A percentile compares a stretch with the other conserved stretches of the same genome.
Evolutionary conservation across 2,888 invertebrate species (phyloP).

Genomic region (Operophtera brumata): DNA sequence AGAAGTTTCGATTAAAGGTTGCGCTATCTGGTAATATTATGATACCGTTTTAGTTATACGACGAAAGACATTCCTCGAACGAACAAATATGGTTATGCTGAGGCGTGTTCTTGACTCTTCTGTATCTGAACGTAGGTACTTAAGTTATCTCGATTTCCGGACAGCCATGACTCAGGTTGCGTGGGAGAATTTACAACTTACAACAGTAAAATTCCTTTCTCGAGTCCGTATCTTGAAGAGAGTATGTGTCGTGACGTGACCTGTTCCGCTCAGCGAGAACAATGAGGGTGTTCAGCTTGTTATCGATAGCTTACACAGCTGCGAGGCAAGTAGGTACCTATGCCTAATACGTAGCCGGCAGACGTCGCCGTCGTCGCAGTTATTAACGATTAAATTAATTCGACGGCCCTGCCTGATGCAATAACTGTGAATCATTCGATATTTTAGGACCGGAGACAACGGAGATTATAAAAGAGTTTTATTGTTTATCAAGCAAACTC

Average conservation of each 20-base stretch:
- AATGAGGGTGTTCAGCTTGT: slow-evolving; percentile 59
- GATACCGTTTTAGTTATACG: slow-evolving; percentile 25
- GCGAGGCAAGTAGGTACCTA: slow-evolving; percentile 35
- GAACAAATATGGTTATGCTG: slow-evolving; percentile 26
- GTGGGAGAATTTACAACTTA: slow-evolving; percentile 51
- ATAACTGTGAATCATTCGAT: slow-evolving; percentile 40
- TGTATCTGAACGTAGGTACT: slow-evolving; percentile 30
- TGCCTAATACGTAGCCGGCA: slow-evolving; percentile 15
- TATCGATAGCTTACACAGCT: slow-evolving; percentile 69
- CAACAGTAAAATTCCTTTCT: slow-evolving; percentile 43
- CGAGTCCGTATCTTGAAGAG: slow-evolving; percentile 26
- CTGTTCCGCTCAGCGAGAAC: slow-evolving; percentile 45
- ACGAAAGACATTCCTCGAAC: slow-evolving; percentile 27
- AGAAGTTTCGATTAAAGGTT: slow-evolving; percentile 14
- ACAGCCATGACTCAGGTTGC: slow-evolving; percentile 40
- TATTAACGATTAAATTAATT: slow-evolving; percentile 60
- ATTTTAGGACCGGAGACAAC: slow-evolving; percentile 22
- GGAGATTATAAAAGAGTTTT: slow-evolving; percentile 3
- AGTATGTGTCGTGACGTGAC: slow-evolving; percentile 31
- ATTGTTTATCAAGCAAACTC: neutral
- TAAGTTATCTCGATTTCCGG: slow-evolving; percentile 44
- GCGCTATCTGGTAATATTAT: slow-evolving; percentile 16
- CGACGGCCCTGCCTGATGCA: slow-evolving; percentile 52
- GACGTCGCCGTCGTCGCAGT: slow-evolving; percentile 42
- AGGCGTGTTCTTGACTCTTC: slow-evolving; percentile 32